Base-by-base conservation (phyloP, 2,113 vertebrate species). In the Camarhynchus parvulus region DNA sequence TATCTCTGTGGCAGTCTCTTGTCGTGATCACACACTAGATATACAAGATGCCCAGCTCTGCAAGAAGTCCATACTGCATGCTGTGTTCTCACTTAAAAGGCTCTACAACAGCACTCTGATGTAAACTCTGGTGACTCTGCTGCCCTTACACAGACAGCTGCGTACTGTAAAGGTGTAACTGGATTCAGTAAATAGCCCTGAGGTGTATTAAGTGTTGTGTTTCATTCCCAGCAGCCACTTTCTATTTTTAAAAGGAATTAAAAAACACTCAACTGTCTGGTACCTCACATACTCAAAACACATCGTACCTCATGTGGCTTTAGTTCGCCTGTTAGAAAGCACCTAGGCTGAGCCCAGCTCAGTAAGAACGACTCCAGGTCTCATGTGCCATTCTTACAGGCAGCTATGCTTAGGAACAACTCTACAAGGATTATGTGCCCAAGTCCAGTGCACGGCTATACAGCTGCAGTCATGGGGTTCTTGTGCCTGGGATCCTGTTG, bases 401-500 rank as follows among this genome's bases (percentile, higher is more conserved):
- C 80, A 91, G 83, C 85, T 87, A 91, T 19, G 7, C 47, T 90
- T n/a, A 66, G 90, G 42, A 92, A 78, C 70, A 96, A 68, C 46
- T 95, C 61, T 83, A 72, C 79, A 64, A 77, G 87, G 94, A 37
- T 50, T 7, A 47, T 1, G 42, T 33, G 77, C 58, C 15, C 18
- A 19, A 41, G 33, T 59, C 59, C 83, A 35, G 47, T 21, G 68
- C 10, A 3, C 2, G 28, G 90, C 94, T 99, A 99, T 96, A 99
- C 99, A 22, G 99, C 99, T 85, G 99, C 99, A 28, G 99, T 99
- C 98, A 98, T 98, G 90, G 98, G 91, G 87, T 97, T 99, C 98
- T 99, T 99, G 97, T 98, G 99, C 92, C 98, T 97, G 35, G 98
- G 98, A 86, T 99, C 98, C 94, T 98, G 98, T 28, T 97, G 97